Evolutionary conservation across 2,888 invertebrate species (phyloP).

Genomic region (Amorpha juglandis): DNA sequence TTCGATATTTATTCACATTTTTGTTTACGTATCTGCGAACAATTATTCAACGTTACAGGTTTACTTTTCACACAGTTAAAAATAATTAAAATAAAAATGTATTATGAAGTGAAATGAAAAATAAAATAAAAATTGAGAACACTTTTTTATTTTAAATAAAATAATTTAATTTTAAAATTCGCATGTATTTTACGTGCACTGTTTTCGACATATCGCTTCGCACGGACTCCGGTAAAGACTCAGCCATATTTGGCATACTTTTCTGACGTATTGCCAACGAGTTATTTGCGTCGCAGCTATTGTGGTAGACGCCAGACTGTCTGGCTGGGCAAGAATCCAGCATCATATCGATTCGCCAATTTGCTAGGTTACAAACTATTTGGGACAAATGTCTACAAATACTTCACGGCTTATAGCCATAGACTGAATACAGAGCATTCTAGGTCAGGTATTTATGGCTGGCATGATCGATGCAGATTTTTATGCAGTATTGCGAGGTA

Average conservation of each 20-base stretch:
- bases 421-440: constrained; percentile 1
- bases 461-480: constrained; percentile 8
- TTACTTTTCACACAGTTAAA: constrained; percentile 4
- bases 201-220: not conserved
- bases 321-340: constrained; percentile 58
- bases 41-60: not conserved
- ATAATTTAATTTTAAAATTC: not conserved
- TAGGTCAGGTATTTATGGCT: constrained; percentile 3
- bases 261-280: constrained; percentile 14
- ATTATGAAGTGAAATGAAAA: not conserved
- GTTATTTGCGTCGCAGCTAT: constrained; percentile 30
- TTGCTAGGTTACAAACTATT: constrained; percentile 27
- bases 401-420: not conserved
- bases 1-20: constrained; percentile 48
- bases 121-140: not conserved
- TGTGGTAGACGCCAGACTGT: constrained; percentile 60
- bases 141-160: not conserved
- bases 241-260: constrained; percentile 16
- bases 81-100: not conserved
- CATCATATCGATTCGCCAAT: constrained; percentile 60
- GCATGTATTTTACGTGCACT: not conserved
- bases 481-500: not conserved
- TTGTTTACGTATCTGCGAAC: constrained; percentile 37
- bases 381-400: constrained; percentile 25
- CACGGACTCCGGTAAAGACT: constrained; percentile 1